phyloP scores from a whole-genome alignment of 2,113 vertebrate genomes.

The Bufo bufo region DNA sequence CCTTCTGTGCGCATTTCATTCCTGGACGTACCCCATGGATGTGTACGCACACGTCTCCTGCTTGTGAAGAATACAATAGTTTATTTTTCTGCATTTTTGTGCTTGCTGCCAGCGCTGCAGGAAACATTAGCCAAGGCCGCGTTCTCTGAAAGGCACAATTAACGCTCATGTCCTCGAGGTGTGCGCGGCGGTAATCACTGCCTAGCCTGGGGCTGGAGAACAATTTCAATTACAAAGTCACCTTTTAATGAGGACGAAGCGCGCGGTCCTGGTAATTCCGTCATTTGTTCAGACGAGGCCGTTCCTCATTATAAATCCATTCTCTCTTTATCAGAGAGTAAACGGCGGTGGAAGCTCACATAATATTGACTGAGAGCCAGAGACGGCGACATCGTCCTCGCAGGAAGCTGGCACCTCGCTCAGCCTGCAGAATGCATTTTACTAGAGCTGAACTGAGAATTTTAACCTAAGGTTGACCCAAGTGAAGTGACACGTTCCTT shows the following conservation, averaged over 20 bases:
- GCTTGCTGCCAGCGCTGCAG: neutral
- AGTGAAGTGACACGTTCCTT: neutral
- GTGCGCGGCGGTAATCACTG: neutral
- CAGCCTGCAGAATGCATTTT: neutral
- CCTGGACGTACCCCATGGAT: too few species aligned
- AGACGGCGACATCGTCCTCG: neutral
- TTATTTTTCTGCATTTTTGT: neutral
- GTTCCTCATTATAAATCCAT: slow-evolving; percentile 49
- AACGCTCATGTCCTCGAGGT: neutral
- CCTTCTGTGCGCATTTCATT: too few species aligned
- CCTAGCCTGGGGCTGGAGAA: neutral
- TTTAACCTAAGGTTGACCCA: neutral
- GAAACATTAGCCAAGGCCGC: neutral
- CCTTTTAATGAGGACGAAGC: slow-evolving; percentile 20
- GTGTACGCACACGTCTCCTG: too few species aligned
- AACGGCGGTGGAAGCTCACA: neutral
- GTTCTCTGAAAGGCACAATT: neutral
- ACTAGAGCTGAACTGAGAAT: neutral
- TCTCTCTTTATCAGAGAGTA: slow-evolving; percentile 34
- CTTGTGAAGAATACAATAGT: too few species aligned
- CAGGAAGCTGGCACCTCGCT: neutral
- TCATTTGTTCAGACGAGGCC: slow-evolving; percentile 15
- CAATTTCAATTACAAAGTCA: slow-evolving; percentile 46
- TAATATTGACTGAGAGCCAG: slow-evolving; percentile 25
- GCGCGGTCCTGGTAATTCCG: slow-evolving; percentile 16